Base-by-base conservation (phyloP, 2,113 vertebrate genomes). In the Phalacrocorax brasilianus region DNA sequence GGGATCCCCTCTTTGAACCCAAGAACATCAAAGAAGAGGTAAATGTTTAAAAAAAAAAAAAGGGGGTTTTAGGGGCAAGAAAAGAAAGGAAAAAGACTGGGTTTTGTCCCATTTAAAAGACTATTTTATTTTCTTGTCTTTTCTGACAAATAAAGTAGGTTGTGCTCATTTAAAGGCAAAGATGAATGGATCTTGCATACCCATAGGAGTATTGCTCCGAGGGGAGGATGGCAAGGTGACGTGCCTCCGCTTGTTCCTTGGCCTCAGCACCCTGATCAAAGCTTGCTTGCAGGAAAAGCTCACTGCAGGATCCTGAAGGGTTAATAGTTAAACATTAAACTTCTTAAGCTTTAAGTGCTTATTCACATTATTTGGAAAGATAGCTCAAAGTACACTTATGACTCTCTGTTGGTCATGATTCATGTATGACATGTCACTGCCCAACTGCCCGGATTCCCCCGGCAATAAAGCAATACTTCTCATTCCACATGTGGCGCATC, bases 241-340 rank as follows among this genome's bases (percentile, higher is more conserved):
- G 3, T 99, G 99, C 52, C 99, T 98, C 40, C 99, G 97, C 87
- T 99, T 99, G 97, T 99, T 99, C 96, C 99, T 98, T 15, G 99
- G 99, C 66, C 99, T 98, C 71, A 99, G 98, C 71, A 99, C 99
- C 94, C 99, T 98, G 96, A 99, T 99, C 62, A 99, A 96, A 77
- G 99, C 99, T 98, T 99, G 99, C 96, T 99, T 99, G 97, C 99
- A 99, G 78, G 99, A 99, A 94, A 99, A 99, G 98, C 99, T 99
- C 96, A 99, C 99, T 35, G 99, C 98, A 15, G 99, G 99, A 91
- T 99, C 99, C 99, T 99, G 91, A 22, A 97, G 97, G 66, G 77
- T 67, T 72, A 96, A 96, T 6, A 76, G 55, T 3, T 67, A 58
- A 89, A 22, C 28, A 47, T 77, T 35, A 91, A 30, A 85, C 62